Percentiles rank a stretch among this genome's conserved stretches.
Conservation (phyloP, 1,140 invertebrate genomes). For the Myzus persicae region DNA sequence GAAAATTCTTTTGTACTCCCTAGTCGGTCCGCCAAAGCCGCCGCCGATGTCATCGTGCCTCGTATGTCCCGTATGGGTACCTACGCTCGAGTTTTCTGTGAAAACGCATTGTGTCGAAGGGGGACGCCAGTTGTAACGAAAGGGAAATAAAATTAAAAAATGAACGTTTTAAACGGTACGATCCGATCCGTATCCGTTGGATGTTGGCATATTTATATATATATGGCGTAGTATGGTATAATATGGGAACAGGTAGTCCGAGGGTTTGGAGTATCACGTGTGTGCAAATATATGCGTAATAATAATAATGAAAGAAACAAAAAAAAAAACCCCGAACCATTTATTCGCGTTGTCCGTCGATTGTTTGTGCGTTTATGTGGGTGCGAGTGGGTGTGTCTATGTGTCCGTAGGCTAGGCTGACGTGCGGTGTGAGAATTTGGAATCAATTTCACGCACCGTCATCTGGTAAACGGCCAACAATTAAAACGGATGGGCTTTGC, state of each 20-base stretch:
- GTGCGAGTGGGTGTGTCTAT: not conserved
- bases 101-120: not conserved
- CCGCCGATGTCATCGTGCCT: not conserved
- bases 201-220: not conserved
- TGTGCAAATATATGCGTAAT: not conserved
- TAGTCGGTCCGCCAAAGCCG: not conserved
- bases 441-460: conserved; percentile 18
- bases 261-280: not conserved
- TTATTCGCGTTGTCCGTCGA: not conserved
- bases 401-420: not conserved
- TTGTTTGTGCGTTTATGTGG: not conserved
- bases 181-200: not conserved
- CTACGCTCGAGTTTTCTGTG: not conserved
- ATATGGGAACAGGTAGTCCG: not conserved
- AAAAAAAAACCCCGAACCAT: not conserved
- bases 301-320: not conserved
- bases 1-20: not conserved
- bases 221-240: not conserved
- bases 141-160: not conserved
- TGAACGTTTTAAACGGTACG: not conserved
- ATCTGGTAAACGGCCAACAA: conserved; percentile 23
- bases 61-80: not conserved
- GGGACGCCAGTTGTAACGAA: not conserved
- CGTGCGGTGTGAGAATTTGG: not conserved
- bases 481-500: not conserved